phyloP scores from a whole-genome alignment of 2,888 invertebrate genomes.

The Chrysotoxum bicinctum region DNA sequence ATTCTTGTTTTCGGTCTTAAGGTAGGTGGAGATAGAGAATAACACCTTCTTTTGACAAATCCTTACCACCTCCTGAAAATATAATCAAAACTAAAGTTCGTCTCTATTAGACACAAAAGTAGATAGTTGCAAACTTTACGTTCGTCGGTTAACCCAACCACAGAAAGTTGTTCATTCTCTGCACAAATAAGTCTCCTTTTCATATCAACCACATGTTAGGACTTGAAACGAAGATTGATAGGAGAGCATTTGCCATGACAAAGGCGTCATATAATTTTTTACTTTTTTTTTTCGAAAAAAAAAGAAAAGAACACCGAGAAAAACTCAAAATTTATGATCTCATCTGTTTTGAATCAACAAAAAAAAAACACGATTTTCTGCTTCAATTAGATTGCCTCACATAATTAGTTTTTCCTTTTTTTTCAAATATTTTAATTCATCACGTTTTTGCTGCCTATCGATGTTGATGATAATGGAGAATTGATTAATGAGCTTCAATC shows the following conservation, averaged over 20 bases:
- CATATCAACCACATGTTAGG: constrained; percentile 27
- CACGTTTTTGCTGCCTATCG: neutral
- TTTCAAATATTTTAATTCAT: constrained; percentile 7
- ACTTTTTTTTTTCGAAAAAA: neutral
- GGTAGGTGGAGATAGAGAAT: too few species aligned
- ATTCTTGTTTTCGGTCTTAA: constrained; percentile 28
- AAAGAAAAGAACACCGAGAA: constrained; percentile 10
- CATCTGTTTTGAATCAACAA: neutral
- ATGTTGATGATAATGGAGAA: constrained; percentile 25
- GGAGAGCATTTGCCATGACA: neutral
- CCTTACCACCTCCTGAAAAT: neutral
- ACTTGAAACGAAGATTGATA: constrained; percentile 27
- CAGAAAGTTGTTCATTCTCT: constrained; percentile 37
- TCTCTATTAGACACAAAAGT: neutral
- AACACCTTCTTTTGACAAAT: neutral
- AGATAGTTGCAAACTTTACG: constrained; percentile 50
- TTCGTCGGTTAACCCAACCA: constrained; percentile 33
- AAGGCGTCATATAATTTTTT: constrained; percentile 20
- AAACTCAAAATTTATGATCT: constrained; percentile 35
- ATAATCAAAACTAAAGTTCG: constrained; percentile 7
- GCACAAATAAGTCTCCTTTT: constrained; percentile 12
- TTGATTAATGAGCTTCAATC: constrained; percentile 63
- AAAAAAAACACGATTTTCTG: constrained; percentile 42
- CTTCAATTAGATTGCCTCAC: constrained; percentile 37
- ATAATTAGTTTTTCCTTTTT: constrained; percentile 17